Base-by-base conservation (phyloP, 2,797 vertebrate species). In the Alca torda region DNA sequence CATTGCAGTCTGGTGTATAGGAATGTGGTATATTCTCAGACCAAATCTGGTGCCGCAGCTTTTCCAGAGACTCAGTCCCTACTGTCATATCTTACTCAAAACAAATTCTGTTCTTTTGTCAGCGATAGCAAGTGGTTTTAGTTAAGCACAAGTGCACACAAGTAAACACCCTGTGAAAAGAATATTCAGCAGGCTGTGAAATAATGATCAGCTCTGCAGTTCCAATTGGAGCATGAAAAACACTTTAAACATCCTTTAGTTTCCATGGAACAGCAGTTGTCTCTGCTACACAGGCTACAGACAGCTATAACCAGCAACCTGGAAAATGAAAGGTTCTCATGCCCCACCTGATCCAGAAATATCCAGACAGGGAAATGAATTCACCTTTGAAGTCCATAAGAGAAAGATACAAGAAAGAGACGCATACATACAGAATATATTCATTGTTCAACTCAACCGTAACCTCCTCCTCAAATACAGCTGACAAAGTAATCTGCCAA, bases 131-230 rank as follows among this genome's bases (percentile, higher is more conserved):
- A 89, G 78, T 69, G 43, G 31, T 37, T 95, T 95, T 93, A 89
- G 84, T 53, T 60, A 79, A 96, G 67, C 50, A 76, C 70, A 94
- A 84, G 45, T 1, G 10, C 37, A 63, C 64, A 87, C 64, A 93
- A 89, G 78, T 87, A 95, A 89, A 87, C 45, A 89, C 14, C 46
- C 39, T 67, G 31, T 80, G 86, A 86, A 84, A 87, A 94, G 57
- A 87, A 87, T 91, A 92, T 83, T 94, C 93, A 93, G 20, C 59
- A 89, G 70, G 59, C 72, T 89, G 89, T 87, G 91, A 95, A 94
- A 89, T 72, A 74, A 70, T 51, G 23, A 80, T 91, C 84, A 68
- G 75, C 57, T 93, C 72, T 75, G 87, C 87, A 77, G 57, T 39
- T 94, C 81, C 45, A 72, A 39, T 0, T 68, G 89, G 78, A 92